Evolutionary conservation across 2,113 vertebrate species (phyloP).

Genomic region (Campylomormyrus tamandua): DNA sequence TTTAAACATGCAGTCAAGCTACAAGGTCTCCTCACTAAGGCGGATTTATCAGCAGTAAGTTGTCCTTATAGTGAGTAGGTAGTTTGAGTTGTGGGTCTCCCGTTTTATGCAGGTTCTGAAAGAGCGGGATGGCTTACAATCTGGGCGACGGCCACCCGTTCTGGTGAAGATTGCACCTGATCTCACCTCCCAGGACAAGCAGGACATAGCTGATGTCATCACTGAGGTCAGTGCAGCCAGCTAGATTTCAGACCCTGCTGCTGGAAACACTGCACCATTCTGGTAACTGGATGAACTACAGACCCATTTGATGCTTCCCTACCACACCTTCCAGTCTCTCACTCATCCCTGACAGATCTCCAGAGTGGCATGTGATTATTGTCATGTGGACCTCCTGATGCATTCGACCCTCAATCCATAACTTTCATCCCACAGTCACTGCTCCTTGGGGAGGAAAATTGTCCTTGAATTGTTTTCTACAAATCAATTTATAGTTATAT

Average conservation of each 20-base stretch:
- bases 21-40: neutral
- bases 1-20: neutral
- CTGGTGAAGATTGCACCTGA: conserved; percentile 93
- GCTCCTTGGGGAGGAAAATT: neutral
- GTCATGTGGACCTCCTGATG: neutral
- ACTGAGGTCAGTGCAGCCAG: conserved; percentile 63
- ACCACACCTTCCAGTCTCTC: neutral
- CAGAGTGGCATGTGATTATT: neutral
- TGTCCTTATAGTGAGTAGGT: neutral
- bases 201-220: conserved; percentile 76
- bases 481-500: neutral
- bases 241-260: neutral
- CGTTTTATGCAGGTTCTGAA: conserved; percentile 67
- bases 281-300: neutral
- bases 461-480: neutral
- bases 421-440: neutral
- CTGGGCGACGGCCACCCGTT: conserved; percentile 62
- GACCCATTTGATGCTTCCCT: neutral
- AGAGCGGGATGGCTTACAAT: conserved; percentile 67
- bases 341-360: neutral
- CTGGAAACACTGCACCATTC: neutral
- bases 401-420: neutral
- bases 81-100: neutral
- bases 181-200: conserved; percentile 75
- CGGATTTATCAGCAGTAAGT: neutral